Percentiles rank a stretch among this genome's conserved stretches.
Evolutionary conservation across 2,888 invertebrate species (phyloP).

Genomic region (Hirtodrosophila trivittata): DNA sequence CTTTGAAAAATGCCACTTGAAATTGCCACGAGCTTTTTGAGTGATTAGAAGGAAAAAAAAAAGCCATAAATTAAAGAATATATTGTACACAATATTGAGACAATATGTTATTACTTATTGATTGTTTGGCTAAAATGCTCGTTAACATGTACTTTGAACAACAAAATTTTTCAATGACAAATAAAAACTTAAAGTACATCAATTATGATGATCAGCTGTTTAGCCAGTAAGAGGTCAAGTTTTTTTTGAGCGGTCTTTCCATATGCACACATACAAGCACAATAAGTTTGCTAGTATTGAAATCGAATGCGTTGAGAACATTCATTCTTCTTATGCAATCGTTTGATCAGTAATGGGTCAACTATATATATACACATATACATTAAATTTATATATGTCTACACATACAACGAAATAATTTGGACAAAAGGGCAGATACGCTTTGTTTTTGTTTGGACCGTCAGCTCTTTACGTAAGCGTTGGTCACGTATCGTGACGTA

Average conservation of each 20-base stretch:
- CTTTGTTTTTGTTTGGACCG: conserved; percentile 13
- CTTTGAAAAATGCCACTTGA: background rate
- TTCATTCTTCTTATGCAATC: conserved; percentile 21
- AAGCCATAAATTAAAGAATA: too few species aligned
- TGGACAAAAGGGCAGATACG: conserved; percentile 45
- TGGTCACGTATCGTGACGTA: conserved; percentile 66
- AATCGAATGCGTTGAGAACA: background rate
- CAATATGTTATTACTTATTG: too few species aligned
- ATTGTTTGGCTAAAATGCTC: too few species aligned
- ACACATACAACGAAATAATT: conserved; percentile 1
- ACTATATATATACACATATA: background rate
- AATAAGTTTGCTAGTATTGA: background rate
- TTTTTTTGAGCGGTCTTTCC: too few species aligned
- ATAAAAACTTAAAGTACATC: background rate
- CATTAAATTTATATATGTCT: background rate
- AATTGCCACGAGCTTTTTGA: background rate
- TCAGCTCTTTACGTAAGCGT: conserved; percentile 62
- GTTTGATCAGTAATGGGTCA: conserved; percentile 44
- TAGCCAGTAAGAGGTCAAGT: too few species aligned
- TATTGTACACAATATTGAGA: too few species aligned
- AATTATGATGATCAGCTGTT: too few species aligned
- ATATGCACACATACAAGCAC: too few species aligned
- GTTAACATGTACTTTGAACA: too few species aligned
- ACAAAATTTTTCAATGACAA: background rate
- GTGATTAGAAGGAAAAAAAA: background rate